Evolutionary conservation across 2,797 vertebrate species (phyloP).

Genomic region (Dendrocincla fuliginosa): DNA sequence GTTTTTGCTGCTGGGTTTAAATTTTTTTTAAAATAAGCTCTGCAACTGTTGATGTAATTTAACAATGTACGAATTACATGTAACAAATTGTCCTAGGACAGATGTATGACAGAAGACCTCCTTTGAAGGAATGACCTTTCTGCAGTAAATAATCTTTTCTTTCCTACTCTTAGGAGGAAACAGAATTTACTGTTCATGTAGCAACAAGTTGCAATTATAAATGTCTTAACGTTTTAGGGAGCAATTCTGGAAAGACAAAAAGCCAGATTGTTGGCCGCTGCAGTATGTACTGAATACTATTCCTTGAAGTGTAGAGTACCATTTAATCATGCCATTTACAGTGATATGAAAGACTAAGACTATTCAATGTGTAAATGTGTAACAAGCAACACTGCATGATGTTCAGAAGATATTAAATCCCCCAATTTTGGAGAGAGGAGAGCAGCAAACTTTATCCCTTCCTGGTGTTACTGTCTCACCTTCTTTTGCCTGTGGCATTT

Average conservation of each 20-base stretch:
- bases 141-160: constrained; percentile 27
- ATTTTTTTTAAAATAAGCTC: background rate
- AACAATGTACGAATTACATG: background rate
- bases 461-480: background rate
- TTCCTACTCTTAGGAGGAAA: background rate
- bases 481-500: background rate
- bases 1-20: background rate
- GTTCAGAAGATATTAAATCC: background rate
- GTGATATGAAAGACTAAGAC: background rate
- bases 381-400: background rate
- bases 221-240: background rate
- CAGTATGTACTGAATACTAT: background rate
- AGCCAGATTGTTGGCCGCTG: background rate
- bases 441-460: background rate
- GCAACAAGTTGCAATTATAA: constrained; percentile 23
- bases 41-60: constrained; percentile 3
- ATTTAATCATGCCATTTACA: background rate
- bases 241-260: background rate
- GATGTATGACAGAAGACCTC: background rate
- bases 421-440: background rate
- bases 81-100: background rate
- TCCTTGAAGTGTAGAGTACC: background rate
- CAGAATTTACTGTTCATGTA: background rate
- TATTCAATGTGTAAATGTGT: background rate
- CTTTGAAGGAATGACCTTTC: constrained; percentile 21